phyloP scores from a whole-genome alignment of 2,888 invertebrate genomes.

The Morinoia aosen region DNA sequence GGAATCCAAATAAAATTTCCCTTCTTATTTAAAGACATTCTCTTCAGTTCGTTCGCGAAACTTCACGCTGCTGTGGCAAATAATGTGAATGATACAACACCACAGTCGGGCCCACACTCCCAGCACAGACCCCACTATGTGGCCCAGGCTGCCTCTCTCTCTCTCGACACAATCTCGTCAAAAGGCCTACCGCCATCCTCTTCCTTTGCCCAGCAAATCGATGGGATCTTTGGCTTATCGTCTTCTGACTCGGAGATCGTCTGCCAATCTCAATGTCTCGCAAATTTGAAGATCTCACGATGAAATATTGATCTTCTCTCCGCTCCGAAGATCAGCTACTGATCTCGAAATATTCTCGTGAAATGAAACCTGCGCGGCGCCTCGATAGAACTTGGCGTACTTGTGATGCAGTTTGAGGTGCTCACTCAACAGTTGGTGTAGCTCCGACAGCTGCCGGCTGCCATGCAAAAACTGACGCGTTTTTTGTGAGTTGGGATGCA shows the following conservation, averaged over 20 bases:
- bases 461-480: neutral
- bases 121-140: neutral
- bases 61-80: neutral
- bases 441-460: neutral
- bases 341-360: neutral
- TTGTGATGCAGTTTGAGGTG: neutral
- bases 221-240: constrained; percentile 4
- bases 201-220: neutral
- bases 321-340: neutral
- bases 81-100: neutral
- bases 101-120: neutral
- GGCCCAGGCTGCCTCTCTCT: neutral
- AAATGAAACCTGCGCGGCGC: neutral
- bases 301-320: neutral
- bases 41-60: neutral
- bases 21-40: neutral
- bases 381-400: neutral
- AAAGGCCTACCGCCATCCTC: neutral
- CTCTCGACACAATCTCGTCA: neutral
- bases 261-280: constrained; percentile 10
- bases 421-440: neutral
- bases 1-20: too few relatives aligned
- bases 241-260: constrained; percentile 4
- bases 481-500: neutral
- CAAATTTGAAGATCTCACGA: neutral